Evolutionary conservation across 37 sponge, comb jelly and placozoan species (phyloP), one percentile per base, ranked within the genome.

Genomic region (Chondrilla cf. caribensis): DNA sequence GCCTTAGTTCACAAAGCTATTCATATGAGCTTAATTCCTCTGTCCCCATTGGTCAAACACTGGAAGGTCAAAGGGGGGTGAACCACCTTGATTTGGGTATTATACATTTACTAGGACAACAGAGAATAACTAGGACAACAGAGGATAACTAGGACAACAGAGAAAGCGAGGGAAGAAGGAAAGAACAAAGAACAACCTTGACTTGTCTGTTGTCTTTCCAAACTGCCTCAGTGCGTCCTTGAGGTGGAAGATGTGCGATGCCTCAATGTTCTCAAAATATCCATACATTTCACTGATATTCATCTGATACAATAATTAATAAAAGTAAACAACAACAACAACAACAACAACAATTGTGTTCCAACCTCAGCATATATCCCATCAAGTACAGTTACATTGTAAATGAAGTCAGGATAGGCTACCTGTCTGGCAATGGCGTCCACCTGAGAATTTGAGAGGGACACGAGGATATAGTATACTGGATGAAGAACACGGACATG

Each of bases 201-300:
- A 28, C 40, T 84, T 84, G 58, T 84, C 85, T 22, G 76, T 75
- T 1, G 85, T 66, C 14, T 18, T 60, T 4, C 85, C 37, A 38
- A 66, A 75, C 19, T 51, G 58, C 19, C 0, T 26, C 35, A 84
- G 55, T 31, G 7, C 18, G 9, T 77, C 83, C 2, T 1, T 42
- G 18, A 4, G 29, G 1, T 26, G 24, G 77, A 35, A 24, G 0
- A 14, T 68, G 26, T 2, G 32, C 22, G 3, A 14, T 2, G 38
- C 26, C 1, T 33, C 39, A 54, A 2, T 19, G 19, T 55, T 42
- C 3, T 58, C 42, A 44, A 65, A 76, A 44, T 59, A 76, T 19
- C 29, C 29, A 28, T 70, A 70, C 8, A 1, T 15, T 4, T 41
- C 70, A 78, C 1, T 85, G 19, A 78, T 0, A 60, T 29, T 18